These are phyloP conservation scores for Xenopus laevis DNA, from an alignment of 2,113 vertebrate genomes.

Conservation along the genomic window DNA sequence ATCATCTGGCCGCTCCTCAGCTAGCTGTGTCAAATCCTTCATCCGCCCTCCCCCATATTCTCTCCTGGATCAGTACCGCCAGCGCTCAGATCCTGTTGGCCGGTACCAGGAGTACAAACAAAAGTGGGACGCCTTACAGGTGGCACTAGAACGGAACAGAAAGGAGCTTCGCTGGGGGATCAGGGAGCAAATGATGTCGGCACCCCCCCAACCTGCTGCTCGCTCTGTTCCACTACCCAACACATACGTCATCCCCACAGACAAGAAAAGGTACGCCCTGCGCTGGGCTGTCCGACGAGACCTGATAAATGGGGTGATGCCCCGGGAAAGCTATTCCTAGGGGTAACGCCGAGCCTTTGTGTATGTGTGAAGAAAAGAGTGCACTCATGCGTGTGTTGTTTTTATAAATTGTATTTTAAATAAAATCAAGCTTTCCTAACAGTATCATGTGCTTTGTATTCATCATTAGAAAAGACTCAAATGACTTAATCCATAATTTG, in stretches of 20 bases:
- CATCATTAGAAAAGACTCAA: too few relatives aligned
- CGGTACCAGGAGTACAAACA: conserved; percentile 58
- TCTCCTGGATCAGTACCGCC: conserved; percentile 47
- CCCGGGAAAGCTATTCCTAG: conserved; percentile 50
- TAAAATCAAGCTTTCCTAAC: conserved; percentile 3
- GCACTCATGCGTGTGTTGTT: not conserved
- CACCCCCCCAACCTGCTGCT: conserved; percentile 37
- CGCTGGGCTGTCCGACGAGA: conserved; percentile 79
- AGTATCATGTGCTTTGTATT: too few relatives aligned
- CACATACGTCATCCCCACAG: conserved; percentile 76
- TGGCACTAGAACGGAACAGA: conserved; percentile 57
- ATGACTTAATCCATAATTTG: too few relatives aligned
- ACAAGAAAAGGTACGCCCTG: conserved; percentile 79
- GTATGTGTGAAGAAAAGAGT: not conserved
- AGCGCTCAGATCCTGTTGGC: conserved; percentile 57
- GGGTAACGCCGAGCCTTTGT: not conserved
- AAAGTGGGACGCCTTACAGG: conserved; percentile 57
- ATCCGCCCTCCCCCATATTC: conserved; percentile 57
- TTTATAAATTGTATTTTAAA: not conserved
- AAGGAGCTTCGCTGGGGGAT: conserved; percentile 57
- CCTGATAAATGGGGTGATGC: conserved; percentile 70
- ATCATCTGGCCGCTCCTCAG: not conserved
- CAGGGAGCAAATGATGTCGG: conserved; percentile 55
- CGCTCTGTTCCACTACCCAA: conserved; percentile 66
- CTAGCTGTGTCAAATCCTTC: conserved; percentile 52